A percentile compares a stretch with the other conserved stretches of the same genome.
Evolutionary conservation across 1,140 invertebrate genomes (phyloP).

Genomic region (Cyclargus thomasi): DNA sequence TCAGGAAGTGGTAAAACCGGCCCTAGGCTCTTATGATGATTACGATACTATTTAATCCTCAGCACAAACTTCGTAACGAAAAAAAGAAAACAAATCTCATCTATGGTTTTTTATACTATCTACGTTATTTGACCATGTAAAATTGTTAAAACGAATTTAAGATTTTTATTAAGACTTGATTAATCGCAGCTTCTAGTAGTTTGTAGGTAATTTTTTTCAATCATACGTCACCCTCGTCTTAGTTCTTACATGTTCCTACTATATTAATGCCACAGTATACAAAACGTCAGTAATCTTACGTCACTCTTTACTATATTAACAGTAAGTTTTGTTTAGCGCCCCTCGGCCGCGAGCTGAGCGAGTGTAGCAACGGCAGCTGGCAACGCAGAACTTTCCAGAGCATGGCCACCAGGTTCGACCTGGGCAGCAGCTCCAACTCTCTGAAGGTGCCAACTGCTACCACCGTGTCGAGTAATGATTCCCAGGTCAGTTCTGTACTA

Average conservation of each 20-base stretch:
- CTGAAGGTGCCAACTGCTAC: constrained; percentile 43
- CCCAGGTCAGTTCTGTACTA: constrained; percentile 42
- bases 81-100: too few relatives aligned
- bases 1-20: too few relatives aligned
- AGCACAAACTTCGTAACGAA: too few relatives aligned
- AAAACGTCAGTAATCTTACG: constrained; percentile 7
- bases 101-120: too few relatives aligned
- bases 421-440: constrained; percentile 35
- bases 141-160: too few relatives aligned
- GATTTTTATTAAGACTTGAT: too few relatives aligned
- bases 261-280: background rate
- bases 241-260: background rate
- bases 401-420: constrained; percentile 50
- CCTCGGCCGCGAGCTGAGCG: constrained; percentile 49
- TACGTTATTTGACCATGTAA: too few relatives aligned
- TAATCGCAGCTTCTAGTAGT: too few relatives aligned
- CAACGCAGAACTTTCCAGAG: constrained; percentile 58
- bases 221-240: too few relatives aligned
- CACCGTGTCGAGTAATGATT: constrained; percentile 47
- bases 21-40: too few relatives aligned
- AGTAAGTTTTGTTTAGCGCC: constrained; percentile 41
- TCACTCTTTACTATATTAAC: constrained; percentile 28
- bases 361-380: constrained; percentile 58
- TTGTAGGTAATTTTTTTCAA: too few relatives aligned
- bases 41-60: too few relatives aligned